Conservation (phyloP, 2,113 vertebrate species). For the Camelus dromedarius region DNA sequence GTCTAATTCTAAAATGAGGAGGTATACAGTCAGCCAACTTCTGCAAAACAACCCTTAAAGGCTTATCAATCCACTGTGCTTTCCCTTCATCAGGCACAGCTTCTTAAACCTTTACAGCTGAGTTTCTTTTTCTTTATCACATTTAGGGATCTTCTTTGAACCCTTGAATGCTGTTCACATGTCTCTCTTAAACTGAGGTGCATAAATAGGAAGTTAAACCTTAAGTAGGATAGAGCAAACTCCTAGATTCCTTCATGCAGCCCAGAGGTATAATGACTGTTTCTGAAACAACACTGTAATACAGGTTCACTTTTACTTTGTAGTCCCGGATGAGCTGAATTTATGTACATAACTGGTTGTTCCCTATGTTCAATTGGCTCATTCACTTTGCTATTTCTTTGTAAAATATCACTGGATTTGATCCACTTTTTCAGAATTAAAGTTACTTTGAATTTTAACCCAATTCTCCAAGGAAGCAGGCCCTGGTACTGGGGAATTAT, state of each 20-base stretch:
- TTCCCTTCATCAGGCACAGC: constrained; percentile 11
- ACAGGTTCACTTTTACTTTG: constrained; percentile 33
- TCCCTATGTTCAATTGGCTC: neutral
- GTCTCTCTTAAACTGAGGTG: neutral
- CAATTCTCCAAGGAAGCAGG: neutral
- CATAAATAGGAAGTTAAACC: neutral
- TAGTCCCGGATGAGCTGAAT: neutral
- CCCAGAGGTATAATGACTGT: neutral
- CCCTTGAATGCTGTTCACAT: neutral
- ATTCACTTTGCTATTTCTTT: constrained; percentile 19
- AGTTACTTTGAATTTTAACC: constrained; percentile 48
- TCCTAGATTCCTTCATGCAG: neutral
- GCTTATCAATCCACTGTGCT: neutral
- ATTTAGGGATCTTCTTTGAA: neutral
- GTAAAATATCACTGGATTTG: constrained; percentile 37
- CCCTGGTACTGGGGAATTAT: neutral
- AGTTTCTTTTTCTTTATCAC: neutral
- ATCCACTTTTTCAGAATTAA: constrained; percentile 44
- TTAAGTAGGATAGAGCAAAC: neutral
- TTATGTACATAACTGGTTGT: neutral
- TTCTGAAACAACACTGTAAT: neutral
- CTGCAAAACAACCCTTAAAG: constrained; percentile 21
- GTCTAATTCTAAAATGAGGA: neutral
- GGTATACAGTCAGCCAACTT: neutral
- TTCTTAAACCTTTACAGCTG: neutral